Percentiles rank a stretch among this genome's conserved stretches.
Evolutionary conservation across 1,140 invertebrate genomes (phyloP).

Genomic region (Patella vulgata): DNA sequence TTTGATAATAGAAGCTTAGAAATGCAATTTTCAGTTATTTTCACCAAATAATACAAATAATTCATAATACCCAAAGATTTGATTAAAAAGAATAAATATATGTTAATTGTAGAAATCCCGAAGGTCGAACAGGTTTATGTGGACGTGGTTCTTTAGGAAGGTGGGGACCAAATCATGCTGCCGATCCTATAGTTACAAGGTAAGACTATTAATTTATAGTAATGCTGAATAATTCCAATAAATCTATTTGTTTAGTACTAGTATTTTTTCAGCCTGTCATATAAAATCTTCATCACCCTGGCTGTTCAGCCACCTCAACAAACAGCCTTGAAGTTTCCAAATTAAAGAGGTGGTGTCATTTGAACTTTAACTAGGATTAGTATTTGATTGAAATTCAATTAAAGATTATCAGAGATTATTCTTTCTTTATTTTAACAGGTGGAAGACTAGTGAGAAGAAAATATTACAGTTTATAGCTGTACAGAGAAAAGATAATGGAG

Average conservation of each 20-base stretch:
- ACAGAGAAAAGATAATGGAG: conserved; percentile 79
- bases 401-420: background rate
- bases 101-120: conserved; percentile 77
- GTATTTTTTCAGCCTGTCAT: too few species aligned
- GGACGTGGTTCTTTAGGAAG: conserved; percentile 76
- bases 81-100: too few species aligned
- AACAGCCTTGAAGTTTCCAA: background rate
- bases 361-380: background rate
- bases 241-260: background rate
- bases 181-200: conserved; percentile 67
- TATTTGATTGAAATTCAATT: background rate
- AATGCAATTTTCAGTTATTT: too few species aligned
- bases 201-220: conserved; percentile 21
- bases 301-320: too few species aligned
- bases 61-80: too few species aligned
- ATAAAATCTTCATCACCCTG: background rate
- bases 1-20: too few species aligned
- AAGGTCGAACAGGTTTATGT: conserved; percentile 83
- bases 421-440: conserved; percentile 62
- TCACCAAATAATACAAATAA: too few species aligned
- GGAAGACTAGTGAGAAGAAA: conserved; percentile 72
- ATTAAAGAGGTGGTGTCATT: background rate
- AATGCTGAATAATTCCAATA: background rate
- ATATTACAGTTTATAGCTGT: conserved; percentile 93
- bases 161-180: conserved; percentile 88